These are phyloP conservation scores for Neelides sp. DNA, from an alignment of 1,140 invertebrate species.

Conservation along the genomic window DNA sequence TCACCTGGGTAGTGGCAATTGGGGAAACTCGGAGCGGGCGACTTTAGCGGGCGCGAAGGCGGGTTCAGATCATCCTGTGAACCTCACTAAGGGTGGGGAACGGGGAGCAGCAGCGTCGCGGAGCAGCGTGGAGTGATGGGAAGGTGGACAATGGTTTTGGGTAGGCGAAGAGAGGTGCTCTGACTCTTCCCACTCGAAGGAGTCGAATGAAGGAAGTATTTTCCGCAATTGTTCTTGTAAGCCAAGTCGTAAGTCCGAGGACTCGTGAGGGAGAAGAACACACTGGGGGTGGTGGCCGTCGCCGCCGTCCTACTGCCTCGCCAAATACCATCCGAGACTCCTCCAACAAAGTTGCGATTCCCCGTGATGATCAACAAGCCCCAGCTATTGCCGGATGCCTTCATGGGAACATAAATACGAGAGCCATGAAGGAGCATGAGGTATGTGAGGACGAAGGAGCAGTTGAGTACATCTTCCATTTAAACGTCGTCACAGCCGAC, in stretches of 20 bases:
- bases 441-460: too few relatives aligned
- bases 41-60: not conserved
- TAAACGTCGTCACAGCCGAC: too few relatives aligned
- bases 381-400: slow-evolving; percentile 2
- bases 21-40: not conserved
- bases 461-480: too few relatives aligned
- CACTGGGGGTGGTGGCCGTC: too few relatives aligned
- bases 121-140: not conserved
- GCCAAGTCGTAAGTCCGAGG: slow-evolving; percentile 6
- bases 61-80: not conserved
- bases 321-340: too few relatives aligned
- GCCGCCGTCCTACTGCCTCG: too few relatives aligned
- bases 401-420: not conserved
- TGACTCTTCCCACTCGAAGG: slow-evolving; percentile 9
- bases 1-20: not conserved
- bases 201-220: slow-evolving; percentile 23
- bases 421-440: too few relatives aligned
- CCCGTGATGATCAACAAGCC: slow-evolving; percentile 11
- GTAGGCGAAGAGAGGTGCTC: not conserved
- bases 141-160: slow-evolving; percentile 12
- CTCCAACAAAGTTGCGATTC: slow-evolving; percentile 10
- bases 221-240: slow-evolving; percentile 14
- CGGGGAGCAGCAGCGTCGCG: not conserved
- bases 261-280: too few relatives aligned
- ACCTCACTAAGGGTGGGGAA: not conserved